Conservation (phyloP, 2,888 invertebrate genomes). For the Heteropelma amictum region DNA sequence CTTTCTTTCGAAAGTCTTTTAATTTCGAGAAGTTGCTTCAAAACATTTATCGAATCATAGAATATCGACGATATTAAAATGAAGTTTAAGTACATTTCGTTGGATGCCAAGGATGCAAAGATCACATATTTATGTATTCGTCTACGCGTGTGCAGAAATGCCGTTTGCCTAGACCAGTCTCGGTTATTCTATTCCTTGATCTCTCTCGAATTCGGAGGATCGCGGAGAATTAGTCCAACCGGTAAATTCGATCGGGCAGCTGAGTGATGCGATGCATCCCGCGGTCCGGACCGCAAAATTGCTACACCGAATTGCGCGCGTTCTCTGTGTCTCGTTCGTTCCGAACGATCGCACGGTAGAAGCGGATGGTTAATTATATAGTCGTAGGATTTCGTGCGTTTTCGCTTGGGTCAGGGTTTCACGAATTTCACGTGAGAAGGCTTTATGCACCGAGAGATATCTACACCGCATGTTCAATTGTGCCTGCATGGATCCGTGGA, state of each 20-base stretch:
- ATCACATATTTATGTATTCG: too few species aligned
- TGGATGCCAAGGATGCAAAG: too few species aligned
- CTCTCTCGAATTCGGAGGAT: slow-evolving; percentile 23
- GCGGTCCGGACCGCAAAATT: slow-evolving; percentile 44
- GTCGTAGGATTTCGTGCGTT: slow-evolving; percentile 57
- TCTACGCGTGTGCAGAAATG: too few species aligned
- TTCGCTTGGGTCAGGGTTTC: slow-evolving; percentile 50
- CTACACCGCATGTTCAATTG: slow-evolving; percentile 3
- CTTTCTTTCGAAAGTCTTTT: too few species aligned
- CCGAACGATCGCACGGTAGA: slow-evolving; percentile 23
- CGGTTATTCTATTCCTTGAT: neutral
- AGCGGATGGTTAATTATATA: slow-evolving; percentile 66
- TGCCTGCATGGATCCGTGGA: slow-evolving; percentile 29
- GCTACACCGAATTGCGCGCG: slow-evolving; percentile 41
- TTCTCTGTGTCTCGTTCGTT: slow-evolving; percentile 14
- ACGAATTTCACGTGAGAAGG: slow-evolving; percentile 36
- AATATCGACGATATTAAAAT: too few species aligned
- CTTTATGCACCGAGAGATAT: slow-evolving; percentile 29
- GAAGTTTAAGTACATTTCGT: too few species aligned
- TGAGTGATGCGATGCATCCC: slow-evolving; percentile 42
- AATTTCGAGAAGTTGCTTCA: too few species aligned
- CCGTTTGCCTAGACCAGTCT: too few species aligned
- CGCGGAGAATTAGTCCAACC: slow-evolving; percentile 43
- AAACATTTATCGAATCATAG: too few species aligned
- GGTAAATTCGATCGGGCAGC: slow-evolving; percentile 43